A percentile compares a stretch with the other conserved stretches of the same genome.
Conservation (phyloP, 2,113 vertebrate genomes). For the Clarias gariepinus region DNA sequence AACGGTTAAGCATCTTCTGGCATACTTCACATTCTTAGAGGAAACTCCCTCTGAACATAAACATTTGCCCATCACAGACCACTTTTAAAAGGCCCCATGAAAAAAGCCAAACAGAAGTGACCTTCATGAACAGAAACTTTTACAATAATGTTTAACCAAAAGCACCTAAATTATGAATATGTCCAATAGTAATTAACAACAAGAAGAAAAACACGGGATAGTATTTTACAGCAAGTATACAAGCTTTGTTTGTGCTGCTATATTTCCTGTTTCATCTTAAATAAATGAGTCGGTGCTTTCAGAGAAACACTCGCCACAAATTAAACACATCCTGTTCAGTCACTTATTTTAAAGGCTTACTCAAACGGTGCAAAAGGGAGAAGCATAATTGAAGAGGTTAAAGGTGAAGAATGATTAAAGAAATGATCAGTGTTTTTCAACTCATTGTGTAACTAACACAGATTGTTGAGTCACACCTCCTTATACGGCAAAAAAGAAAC, state of each 20-base stretch:
- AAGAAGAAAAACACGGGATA: not conserved
- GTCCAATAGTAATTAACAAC: not conserved
- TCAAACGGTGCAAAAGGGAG: no score
- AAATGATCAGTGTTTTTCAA: not conserved
- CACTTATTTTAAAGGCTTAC: not conserved
- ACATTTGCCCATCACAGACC: not conserved
- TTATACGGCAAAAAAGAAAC: no score
- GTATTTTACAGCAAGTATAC: not conserved
- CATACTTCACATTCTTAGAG: slow-evolving; percentile 58
- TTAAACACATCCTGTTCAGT: not conserved
- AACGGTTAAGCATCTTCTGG: slow-evolving; percentile 57
- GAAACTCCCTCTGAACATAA: slow-evolving; percentile 52
- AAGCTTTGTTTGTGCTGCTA: not conserved
- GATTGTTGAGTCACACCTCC: not conserved
- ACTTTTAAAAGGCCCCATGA: not conserved
- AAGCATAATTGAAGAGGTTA: not conserved
- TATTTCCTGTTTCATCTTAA: not conserved
- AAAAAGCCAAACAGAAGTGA: not conserved
- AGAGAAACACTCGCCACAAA: not conserved
- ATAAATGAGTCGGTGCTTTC: not conserved
- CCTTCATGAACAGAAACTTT: not conserved
- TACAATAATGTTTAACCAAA: not conserved
- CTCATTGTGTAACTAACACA: not conserved
- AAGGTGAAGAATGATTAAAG: not conserved
- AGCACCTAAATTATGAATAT: not conserved